A percentile compares a stretch with the other conserved stretches of the same genome.
Conservation (phyloP, 2,888 invertebrate species). For the Axea sp. region DNA sequence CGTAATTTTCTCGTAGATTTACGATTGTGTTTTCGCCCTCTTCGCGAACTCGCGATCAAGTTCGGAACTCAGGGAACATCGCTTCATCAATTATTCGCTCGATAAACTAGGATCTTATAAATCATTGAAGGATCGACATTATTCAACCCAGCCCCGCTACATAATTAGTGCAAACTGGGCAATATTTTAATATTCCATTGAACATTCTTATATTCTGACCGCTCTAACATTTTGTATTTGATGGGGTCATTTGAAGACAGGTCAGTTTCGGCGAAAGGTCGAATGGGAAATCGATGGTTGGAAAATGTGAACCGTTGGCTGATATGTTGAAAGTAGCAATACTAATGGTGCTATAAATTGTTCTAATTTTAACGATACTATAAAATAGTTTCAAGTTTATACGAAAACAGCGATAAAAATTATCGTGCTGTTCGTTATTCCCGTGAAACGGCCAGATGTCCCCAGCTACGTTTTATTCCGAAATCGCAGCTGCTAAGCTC, state of each 20-base stretch:
- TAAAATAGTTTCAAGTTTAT: constrained; percentile 3
- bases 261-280: constrained; percentile 26
- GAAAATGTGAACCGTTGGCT: constrained; percentile 14
- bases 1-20: constrained; percentile 60
- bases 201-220: constrained; percentile 5
- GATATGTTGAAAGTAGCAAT: no score
- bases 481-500: constrained; percentile 2
- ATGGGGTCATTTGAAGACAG: constrained; percentile 6
- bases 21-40: constrained; percentile 54
- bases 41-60: constrained; percentile 59
- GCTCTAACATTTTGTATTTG: constrained; percentile 2
- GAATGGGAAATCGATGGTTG: constrained; percentile 11
- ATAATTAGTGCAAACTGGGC: constrained; percentile 33
- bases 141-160: constrained; percentile 20
- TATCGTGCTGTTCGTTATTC: not conserved
- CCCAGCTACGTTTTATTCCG: not conserved
- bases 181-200: constrained; percentile 38
- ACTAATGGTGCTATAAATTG: not conserved
- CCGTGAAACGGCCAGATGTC: constrained; percentile 6
- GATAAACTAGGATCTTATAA: constrained; percentile 58
- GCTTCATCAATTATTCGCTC: constrained; percentile 59
- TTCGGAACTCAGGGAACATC: constrained; percentile 50
- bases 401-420: not conserved
- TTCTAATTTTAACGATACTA: not conserved
- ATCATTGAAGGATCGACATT: constrained; percentile 43